These are phyloP conservation scores for Semnornis frantzii DNA, from an alignment of 2,113 vertebrate species.

Conservation along the genomic window DNA sequence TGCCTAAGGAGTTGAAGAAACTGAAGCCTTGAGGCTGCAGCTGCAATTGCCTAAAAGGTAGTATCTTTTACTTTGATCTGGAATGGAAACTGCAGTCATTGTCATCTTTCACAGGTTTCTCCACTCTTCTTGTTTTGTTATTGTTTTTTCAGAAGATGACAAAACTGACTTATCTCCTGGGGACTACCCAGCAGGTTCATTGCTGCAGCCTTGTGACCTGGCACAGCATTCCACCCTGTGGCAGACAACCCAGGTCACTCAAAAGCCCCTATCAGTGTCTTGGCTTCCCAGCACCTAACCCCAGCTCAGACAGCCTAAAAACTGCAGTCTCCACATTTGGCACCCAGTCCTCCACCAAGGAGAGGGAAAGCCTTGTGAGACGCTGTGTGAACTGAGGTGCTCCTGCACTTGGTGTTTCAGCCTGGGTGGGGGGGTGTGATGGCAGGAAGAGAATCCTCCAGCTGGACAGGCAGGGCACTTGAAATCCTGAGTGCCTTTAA, in stretches of 20 bases:
- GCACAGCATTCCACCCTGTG: fast-evolving
- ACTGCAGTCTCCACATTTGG: background rate
- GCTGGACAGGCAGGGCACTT: background rate
- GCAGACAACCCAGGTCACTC: background rate
- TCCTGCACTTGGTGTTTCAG: background rate
- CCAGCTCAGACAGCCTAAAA: background rate
- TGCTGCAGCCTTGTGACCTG: fast-evolving
- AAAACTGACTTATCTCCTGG: background rate
- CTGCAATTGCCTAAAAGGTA: background rate
- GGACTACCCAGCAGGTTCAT: background rate
- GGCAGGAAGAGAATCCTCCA: background rate
- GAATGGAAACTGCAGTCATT: background rate
- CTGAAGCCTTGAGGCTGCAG: background rate
- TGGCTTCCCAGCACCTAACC: background rate
- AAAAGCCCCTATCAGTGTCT: background rate
- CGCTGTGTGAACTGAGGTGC: background rate
- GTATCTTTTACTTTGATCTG: background rate
- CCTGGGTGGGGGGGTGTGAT: background rate
- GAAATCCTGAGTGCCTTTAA: background rate
- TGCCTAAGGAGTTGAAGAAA: background rate
- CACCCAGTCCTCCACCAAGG: background rate
- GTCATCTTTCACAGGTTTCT: background rate
- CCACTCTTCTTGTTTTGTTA: background rate
- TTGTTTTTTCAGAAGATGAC: background rate
- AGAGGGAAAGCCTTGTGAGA: background rate